Evolutionary conservation across 1,140 invertebrate genomes (phyloP).

Genomic region (Gryon sp.): DNA sequence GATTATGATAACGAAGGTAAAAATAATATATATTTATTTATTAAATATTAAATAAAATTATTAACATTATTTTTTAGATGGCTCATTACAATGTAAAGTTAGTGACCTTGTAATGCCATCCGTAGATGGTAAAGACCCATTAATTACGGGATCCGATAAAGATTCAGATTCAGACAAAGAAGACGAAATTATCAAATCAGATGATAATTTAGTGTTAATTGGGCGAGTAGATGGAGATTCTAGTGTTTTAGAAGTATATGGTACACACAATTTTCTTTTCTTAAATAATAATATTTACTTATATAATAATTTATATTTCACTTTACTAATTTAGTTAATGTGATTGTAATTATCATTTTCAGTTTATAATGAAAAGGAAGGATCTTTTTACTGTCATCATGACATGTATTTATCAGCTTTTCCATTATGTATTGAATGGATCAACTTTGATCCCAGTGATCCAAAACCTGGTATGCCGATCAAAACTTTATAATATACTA

Average conservation of each 20-base stretch:
- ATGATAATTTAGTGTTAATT: constrained; percentile 94
- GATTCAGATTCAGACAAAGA: constrained; percentile 93
- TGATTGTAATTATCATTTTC: no score
- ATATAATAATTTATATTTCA: constrained; percentile 9
- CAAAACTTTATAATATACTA: constrained; percentile 3
- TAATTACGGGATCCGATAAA: constrained; percentile 79
- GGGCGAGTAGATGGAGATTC: constrained; percentile 92
- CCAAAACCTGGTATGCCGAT: constrained; percentile 81
- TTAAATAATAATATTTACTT: constrained; percentile 17
- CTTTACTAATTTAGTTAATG: constrained; percentile 8
- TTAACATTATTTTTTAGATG: constrained; percentile 70
- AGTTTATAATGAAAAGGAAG: constrained; percentile 95
- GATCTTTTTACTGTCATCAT: constrained; percentile 95
- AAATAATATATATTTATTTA: no score
- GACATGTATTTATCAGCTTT: constrained; percentile 93
- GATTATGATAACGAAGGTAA: constrained; percentile 87
- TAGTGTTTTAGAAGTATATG: constrained; percentile 92
- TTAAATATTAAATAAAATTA: no score
- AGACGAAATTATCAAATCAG: constrained; percentile 93
- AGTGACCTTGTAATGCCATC: constrained; percentile 80
- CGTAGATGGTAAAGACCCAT: constrained; percentile 81
- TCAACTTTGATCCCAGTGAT: constrained; percentile 89
- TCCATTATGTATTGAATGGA: constrained; percentile 95
- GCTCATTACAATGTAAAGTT: constrained; percentile 72
- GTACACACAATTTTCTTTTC: constrained; percentile 75